Evolutionary conservation across 2,888 invertebrate genomes (phyloP).

Genomic region (Rotaria sp.): DNA sequence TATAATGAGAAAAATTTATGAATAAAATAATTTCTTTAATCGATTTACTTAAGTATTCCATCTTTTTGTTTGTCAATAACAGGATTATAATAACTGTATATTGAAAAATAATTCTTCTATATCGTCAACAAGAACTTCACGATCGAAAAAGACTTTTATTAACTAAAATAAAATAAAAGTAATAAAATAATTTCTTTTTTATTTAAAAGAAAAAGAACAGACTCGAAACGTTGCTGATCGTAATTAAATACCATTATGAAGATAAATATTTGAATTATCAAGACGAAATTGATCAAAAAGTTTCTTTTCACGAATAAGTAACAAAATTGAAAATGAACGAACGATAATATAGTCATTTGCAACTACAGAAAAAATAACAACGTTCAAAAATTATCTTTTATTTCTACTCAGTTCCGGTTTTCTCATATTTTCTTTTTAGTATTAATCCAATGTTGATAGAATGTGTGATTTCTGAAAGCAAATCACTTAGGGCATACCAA

Average conservation of each 20-base stretch:
- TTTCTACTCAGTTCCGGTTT: too few species aligned
- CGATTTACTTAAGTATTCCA: constrained; percentile 72
- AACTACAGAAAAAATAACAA: constrained; percentile 54
- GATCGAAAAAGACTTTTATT: constrained; percentile 75
- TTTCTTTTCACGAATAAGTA: constrained; percentile 86
- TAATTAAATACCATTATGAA: constrained; percentile 83
- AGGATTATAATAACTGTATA: constrained; percentile 5
- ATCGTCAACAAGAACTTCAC: constrained; percentile 82
- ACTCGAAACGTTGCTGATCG: constrained; percentile 88
- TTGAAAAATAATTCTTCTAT: constrained; percentile 64
- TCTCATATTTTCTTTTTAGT: too few species aligned
- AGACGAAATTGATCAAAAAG: constrained; percentile 55
- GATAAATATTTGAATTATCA: constrained; percentile 65
- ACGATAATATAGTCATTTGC: constrained; percentile 89
- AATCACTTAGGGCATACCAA: too few species aligned
- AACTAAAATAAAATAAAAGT: constrained; percentile 56
- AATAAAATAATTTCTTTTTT: constrained; percentile 30
- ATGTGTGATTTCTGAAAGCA: too few species aligned
- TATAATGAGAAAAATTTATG: background rate
- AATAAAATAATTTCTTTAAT: too few species aligned
- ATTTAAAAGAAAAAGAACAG: background rate
- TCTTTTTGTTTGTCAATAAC: constrained; percentile 76
- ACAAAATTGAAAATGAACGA: constrained; percentile 82
- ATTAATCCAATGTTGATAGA: too few species aligned
- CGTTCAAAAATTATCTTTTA: too few species aligned